phyloP scores from a whole-genome alignment of 2,888 invertebrate species.

The Drosophila austrosaltans region DNA sequence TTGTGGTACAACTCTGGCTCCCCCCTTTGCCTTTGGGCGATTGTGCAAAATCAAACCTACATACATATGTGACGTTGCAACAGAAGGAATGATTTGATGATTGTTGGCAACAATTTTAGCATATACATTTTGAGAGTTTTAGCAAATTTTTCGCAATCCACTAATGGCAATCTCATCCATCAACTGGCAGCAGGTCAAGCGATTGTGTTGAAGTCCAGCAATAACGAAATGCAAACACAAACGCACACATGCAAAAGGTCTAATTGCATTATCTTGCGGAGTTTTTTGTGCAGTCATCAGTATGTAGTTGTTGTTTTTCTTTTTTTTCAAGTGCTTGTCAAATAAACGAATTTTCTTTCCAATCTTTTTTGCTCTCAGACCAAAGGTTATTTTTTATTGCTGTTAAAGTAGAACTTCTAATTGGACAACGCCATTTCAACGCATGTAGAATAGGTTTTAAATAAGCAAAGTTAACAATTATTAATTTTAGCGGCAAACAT shows the following conservation, averaged over 20 bases:
- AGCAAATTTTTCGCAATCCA: constrained; percentile 7
- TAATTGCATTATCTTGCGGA: background rate
- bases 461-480: too few relatives aligned
- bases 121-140: constrained; percentile 1
- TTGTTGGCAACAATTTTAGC: constrained; percentile 1
- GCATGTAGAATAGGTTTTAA: too few relatives aligned
- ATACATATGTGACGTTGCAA: background rate
- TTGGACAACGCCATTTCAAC: too few relatives aligned
- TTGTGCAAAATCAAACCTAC: background rate
- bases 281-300: constrained; percentile 3
- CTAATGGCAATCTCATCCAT: constrained; percentile 9
- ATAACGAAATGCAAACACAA: background rate
- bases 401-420: too few relatives aligned
- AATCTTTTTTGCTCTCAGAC: too few relatives aligned
- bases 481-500: too few relatives aligned
- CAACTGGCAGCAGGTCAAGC: background rate
- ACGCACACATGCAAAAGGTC: background rate
- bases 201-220: constrained; percentile 2
- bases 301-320: background rate
- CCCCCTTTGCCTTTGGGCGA: background rate
- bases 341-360: too few relatives aligned
- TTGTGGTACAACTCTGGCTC: background rate
- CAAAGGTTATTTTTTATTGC: too few relatives aligned
- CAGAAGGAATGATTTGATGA: constrained; percentile 2
- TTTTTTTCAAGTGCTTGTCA: background rate